Evolutionary conservation across 1,140 invertebrate species (phyloP).

Genomic region (Drosophila nikananu): DNA sequence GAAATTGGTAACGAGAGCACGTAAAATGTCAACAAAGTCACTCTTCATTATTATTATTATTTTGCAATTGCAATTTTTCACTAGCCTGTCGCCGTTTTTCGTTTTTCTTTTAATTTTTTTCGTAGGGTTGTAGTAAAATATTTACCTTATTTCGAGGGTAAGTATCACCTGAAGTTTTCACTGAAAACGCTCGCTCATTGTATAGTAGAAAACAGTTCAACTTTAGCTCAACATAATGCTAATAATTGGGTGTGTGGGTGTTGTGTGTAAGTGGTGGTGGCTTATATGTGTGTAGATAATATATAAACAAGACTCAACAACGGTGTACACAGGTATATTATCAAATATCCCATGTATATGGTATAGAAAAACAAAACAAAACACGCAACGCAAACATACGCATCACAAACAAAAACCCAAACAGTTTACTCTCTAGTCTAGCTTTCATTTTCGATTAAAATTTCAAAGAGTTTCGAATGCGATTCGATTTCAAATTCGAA

Average conservation of each 20-base stretch:
- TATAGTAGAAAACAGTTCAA: conserved; percentile 35
- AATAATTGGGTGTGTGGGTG: conserved; percentile 51
- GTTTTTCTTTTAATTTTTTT: conserved; percentile 14
- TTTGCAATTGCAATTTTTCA: conserved; percentile 69
- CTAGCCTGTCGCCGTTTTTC: conserved; percentile 59
- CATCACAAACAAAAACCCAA: conserved; percentile 55
- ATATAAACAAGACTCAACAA: conserved; percentile 80
- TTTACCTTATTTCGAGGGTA: conserved; percentile 77
- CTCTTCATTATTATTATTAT: conserved; percentile 13
- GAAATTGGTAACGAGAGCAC: conserved; percentile 47
- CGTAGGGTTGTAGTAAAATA: conserved; percentile 63
- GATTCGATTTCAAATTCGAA: neutral
- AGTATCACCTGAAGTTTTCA: conserved; percentile 76
- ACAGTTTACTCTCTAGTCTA: conserved; percentile 37
- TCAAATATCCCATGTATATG: conserved; percentile 39
- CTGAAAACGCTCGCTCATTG: conserved; percentile 78
- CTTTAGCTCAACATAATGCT: conserved; percentile 70
- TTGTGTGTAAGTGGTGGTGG: conserved; percentile 49
- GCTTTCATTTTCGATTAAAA: conserved; percentile 35
- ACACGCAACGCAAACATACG: conserved; percentile 49
- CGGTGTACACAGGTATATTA: conserved; percentile 53
- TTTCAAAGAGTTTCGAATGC: conserved; percentile 22
- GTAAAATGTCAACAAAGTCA: conserved; percentile 46
- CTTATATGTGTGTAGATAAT: conserved; percentile 54
- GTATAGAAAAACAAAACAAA: conserved; percentile 56